Evolutionary conservation across 2,113 vertebrate species (phyloP).

Genomic region (Corvus hawaiiensis): DNA sequence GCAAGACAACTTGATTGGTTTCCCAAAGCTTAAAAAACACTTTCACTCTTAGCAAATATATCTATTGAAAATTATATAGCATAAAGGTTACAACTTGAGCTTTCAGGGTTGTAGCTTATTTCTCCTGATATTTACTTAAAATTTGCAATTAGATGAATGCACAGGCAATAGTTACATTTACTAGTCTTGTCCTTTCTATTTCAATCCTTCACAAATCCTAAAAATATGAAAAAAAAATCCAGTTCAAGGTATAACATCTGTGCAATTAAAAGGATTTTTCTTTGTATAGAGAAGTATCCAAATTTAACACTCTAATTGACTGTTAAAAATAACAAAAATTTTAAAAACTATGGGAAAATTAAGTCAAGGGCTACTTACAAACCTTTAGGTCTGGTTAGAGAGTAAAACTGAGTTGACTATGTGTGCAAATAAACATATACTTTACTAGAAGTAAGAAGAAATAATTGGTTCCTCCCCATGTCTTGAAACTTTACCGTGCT

Average conservation of each 20-base stretch:
- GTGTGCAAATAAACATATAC: background rate
- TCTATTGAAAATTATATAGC: background rate
- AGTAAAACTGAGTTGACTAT: background rate
- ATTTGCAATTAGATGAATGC: background rate
- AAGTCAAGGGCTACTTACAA: background rate
- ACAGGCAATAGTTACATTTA: background rate
- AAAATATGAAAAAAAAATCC: background rate
- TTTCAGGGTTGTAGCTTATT: background rate
- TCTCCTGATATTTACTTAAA: background rate
- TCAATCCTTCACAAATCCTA: background rate
- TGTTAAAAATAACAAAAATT: background rate
- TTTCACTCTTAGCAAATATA: background rate
- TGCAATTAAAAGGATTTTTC: background rate
- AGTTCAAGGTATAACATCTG: background rate
- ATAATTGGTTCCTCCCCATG: background rate
- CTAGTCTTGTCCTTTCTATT: background rate
- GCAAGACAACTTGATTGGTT: background rate
- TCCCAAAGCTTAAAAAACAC: background rate
- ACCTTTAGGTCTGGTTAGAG: background rate
- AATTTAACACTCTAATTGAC: background rate
- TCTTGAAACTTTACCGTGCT: background rate
- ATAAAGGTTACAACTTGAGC: background rate
- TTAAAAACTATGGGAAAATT: background rate
- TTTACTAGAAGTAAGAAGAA: background rate
- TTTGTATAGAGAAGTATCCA: background rate